Evolutionary conservation across 2,888 invertebrate genomes (phyloP).

Genomic region (Melanchra persicariae): DNA sequence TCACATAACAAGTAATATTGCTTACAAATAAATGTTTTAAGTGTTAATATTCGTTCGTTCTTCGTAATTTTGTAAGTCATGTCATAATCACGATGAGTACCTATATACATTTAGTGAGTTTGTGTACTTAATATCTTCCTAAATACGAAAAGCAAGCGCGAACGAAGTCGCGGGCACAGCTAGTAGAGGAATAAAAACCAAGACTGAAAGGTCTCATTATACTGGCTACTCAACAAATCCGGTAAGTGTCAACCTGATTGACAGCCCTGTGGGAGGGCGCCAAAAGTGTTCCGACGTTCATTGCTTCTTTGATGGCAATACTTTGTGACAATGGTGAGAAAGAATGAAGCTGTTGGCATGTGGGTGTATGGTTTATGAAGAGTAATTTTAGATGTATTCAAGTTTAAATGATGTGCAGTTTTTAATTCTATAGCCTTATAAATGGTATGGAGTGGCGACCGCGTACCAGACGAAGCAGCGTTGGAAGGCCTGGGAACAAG

Average conservation of each 20-base stretch:
- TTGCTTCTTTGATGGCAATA: slow-evolving; percentile 58
- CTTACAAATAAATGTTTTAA: too few relatives aligned
- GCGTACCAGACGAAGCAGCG: too few relatives aligned
- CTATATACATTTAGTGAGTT: too few relatives aligned
- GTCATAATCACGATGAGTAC: too few relatives aligned
- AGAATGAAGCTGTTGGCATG: slow-evolving; percentile 32
- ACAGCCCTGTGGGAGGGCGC: slow-evolving; percentile 71
- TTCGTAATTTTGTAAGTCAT: too few relatives aligned
- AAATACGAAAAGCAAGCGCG: too few relatives aligned
- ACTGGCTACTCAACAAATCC: slow-evolving; percentile 41
- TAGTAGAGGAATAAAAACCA: neutral
- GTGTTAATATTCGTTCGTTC: too few relatives aligned
- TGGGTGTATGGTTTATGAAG: slow-evolving; percentile 23
- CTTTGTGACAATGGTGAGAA: slow-evolving; percentile 56
- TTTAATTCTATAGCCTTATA: neutral
- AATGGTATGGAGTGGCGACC: neutral
- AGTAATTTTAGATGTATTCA: slow-evolving; percentile 1
- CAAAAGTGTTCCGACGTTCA: slow-evolving; percentile 63
- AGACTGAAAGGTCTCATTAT: slow-evolving; percentile 6
- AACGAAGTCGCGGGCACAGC: too few relatives aligned
- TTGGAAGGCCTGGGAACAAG: neutral
- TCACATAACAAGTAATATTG: too few relatives aligned
- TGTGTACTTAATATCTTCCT: too few relatives aligned
- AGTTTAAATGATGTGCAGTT: slow-evolving; percentile 19
- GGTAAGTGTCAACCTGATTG: slow-evolving; percentile 74